A percentile compares a stretch with the other conserved stretches of the same genome.
Evolutionary conservation across 2,113 vertebrate genomes (phyloP).

Genomic region (Cynocephalus volans): DNA sequence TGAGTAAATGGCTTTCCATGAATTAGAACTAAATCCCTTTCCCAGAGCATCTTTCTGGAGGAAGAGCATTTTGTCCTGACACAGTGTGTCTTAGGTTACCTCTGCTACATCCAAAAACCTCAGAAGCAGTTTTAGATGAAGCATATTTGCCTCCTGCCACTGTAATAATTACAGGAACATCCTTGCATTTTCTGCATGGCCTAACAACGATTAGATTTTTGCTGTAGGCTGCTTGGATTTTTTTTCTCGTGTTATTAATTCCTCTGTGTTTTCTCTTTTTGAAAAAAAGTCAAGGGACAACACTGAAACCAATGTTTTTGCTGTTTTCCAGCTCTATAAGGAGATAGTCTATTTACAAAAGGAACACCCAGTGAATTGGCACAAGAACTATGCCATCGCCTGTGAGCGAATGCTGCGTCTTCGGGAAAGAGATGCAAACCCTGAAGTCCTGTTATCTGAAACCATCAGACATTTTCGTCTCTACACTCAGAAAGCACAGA

Average conservation of each 20-base stretch:
- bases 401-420: constrained; percentile 95
- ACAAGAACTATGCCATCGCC: constrained; percentile 98
- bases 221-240: constrained; percentile 74
- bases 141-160: constrained; percentile 78
- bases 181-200: constrained; percentile 74
- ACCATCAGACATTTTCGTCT: constrained; percentile 93
- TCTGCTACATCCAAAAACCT: constrained; percentile 77
- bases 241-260: constrained; percentile 62
- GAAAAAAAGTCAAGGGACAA: constrained; percentile 26
- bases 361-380: constrained; percentile 96
- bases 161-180: constrained; percentile 78
- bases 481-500: constrained; percentile 91
- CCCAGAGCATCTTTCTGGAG: constrained; percentile 80
- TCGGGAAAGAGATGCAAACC: constrained; percentile 82
- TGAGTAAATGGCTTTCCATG: constrained; percentile 83
- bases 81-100: constrained; percentile 70
- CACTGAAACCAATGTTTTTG: constrained; percentile 55
- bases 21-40: constrained; percentile 77
- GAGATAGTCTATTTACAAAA: constrained; percentile 92
- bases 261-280: constrained; percentile 57
- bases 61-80: constrained; percentile 65
- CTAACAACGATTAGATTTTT: constrained; percentile 74
- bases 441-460: constrained; percentile 92
- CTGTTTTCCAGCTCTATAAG: constrained; percentile 93
- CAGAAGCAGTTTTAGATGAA: constrained; percentile 82